Percentiles rank a stretch among this genome's conserved stretches.
phyloP scores from a whole-genome alignment of 2,888 invertebrate species.

The Nasonovia ribisnigri region DNA sequence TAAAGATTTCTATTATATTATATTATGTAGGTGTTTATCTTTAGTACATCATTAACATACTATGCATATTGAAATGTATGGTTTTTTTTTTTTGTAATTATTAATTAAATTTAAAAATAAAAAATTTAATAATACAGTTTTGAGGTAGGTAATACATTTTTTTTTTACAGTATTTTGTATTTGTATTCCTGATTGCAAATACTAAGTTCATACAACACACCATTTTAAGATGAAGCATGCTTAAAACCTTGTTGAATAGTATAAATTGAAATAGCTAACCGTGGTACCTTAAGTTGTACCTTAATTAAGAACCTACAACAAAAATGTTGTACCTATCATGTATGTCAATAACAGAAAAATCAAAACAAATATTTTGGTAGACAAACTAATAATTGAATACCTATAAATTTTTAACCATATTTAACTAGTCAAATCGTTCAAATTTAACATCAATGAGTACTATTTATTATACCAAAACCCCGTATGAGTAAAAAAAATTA shows the following conservation, averaged over 20 bases:
- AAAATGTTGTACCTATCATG: neutral
- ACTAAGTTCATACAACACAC: neutral
- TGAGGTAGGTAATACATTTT: neutral
- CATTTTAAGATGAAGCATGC: neutral
- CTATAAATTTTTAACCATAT: neutral
- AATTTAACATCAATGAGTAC: neutral
- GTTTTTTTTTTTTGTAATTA: neutral
- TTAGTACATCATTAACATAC: neutral
- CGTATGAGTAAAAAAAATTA: neutral
- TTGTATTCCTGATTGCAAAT: neutral
- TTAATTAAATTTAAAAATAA: neutral
- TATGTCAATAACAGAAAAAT: neutral
- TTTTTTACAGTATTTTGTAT: neutral
- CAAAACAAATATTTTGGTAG: neutral
- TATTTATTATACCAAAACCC: neutral
- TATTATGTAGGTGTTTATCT: neutral
- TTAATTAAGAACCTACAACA: neutral
- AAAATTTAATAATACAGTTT: neutral
- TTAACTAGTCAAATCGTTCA: neutral
- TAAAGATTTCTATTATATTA: conserved; percentile 33
- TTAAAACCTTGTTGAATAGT: neutral
- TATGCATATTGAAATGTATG: neutral
- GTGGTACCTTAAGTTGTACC: neutral
- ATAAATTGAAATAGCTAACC: neutral
- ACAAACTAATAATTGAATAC: neutral